Base-by-base conservation (phyloP, 37 sponge, comb jelly and placozoan genomes). In the Cliona cf. orientalis region DNA sequence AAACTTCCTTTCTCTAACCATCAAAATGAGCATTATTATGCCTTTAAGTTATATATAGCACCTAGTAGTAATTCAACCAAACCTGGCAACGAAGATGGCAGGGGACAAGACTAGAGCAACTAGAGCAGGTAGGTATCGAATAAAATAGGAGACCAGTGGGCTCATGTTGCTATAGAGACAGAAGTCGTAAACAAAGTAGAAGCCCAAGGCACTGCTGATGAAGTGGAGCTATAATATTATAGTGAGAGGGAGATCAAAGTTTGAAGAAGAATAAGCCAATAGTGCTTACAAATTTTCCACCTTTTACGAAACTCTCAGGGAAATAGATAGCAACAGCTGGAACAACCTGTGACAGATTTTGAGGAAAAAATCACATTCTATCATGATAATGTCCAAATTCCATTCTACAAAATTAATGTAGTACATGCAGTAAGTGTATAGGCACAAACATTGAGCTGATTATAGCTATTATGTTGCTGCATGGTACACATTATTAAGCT, bases 101-200 rank as follows among this genome's bases (percentile, higher is more conserved):
- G 89, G 73, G 7, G 69, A 71, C 9, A 84, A 68, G 12, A 88
- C 45, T 5, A 84, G 22, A 5, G 85, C 86, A 12, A 75, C 35
- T 36, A 88, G 41, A 14, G 84, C 49, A 0, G 93, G 93, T 3
- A 88, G 56, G 49, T 65, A 88, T 46, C 81, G 43, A 17, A 84
- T 19, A 36, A 74, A 74, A 78, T 83, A 92, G 28, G 89, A 62
- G 28, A 84, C 86, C 7, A 84, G 42, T 19, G 89, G 58, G 53
- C 58, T 75, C 72, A 78, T 79, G 45, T 49, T 68, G 45, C 71
- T 59, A 69, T 83, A 83, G 56, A 92, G 65, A 59, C 92, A 92
- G 76, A 92, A 87, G 76, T 92, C 92, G 34, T 92, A 92, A 0
- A 76, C 71, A 57, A 92, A 84, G 62, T 87, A 92, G 68, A 92